A percentile compares a stretch with the other conserved stretches of the same genome.
phyloP scores from a whole-genome alignment of 2,113 vertebrate genomes.

The Nesoenas mayeri region DNA sequence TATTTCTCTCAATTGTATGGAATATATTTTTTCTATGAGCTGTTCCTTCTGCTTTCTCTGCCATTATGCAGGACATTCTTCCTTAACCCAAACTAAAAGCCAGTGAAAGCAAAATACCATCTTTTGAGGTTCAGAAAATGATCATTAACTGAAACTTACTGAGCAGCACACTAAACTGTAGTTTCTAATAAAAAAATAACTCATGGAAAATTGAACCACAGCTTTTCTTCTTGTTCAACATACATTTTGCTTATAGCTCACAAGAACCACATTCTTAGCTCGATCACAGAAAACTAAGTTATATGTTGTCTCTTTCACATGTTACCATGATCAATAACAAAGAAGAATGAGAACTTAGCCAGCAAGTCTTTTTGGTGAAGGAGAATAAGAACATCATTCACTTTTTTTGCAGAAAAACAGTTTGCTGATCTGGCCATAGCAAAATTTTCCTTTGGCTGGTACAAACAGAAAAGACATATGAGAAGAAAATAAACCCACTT shows the following conservation, averaged over 20 bases:
- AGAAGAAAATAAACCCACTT: neutral
- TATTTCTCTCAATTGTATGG: neutral
- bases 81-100: neutral
- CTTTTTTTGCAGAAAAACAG: neutral
- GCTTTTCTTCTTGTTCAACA: neutral
- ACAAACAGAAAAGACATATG: neutral
- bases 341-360: neutral
- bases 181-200: neutral
- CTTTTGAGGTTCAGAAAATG: neutral
- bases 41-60: neutral
- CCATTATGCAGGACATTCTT: neutral
- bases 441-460: neutral
- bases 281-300: neutral
- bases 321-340: neutral
- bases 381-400: neutral
- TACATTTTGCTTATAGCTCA: neutral
- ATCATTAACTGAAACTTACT: neutral
- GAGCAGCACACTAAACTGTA: neutral
- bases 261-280: neutral
- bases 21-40: neutral
- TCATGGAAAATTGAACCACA: neutral
- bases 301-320: neutral
- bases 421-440: neutral
- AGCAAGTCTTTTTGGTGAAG: neutral
- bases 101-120: neutral